Base-by-base conservation (phyloP, 1,140 invertebrate genomes). In the Nephila pilipes region DNA sequence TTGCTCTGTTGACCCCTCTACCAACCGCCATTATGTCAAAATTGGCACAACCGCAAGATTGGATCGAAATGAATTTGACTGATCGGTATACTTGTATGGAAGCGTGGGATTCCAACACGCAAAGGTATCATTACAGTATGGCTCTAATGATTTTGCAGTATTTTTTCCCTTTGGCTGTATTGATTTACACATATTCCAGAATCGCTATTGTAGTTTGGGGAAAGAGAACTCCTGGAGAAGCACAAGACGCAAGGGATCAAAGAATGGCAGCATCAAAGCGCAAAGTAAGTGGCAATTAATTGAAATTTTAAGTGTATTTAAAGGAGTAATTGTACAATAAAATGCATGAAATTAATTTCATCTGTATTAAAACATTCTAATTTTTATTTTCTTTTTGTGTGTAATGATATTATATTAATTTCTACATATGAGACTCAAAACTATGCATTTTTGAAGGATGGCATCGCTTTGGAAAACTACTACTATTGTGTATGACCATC, bases 121-220 rank as follows among this genome's bases (percentile, higher is more conserved):
- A 97, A 90, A 95, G 96, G 65, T 96, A 97, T 93, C 96, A 97
- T 91, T 99, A 98, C 96, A 97, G 97, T 0, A 96, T 97, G 90
- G 96, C 97, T 0, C 95, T 99, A 55, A 96, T 98, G 96, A 95
- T 97, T 12, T 96, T 99, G 25, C 98, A 99, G 95, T 99, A 98
- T 95, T 96, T 98, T 65, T 96, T 98, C 79, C 98, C 98, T 0
- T 95, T 98, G 80, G 95, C 96, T 4, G 97, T 98, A 25, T 96
- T 99, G 2, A 96, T 98, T 38, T 98, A 97, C 95, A 98, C 98
- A 0, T 99, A 99, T 95, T 97, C 97, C 0, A 96, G 97, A 75
- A 99, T 99, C 57, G 98, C 97, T 0, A 96, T 97, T n/a, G 97
- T 97, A 18, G 97, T 99, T 25, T 99, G 98, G 98, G 97, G 98